A percentile compares a stretch with the other conserved stretches of the same genome.
Conservation (phyloP, 2,113 vertebrate species). For the Clupea harengus region DNA sequence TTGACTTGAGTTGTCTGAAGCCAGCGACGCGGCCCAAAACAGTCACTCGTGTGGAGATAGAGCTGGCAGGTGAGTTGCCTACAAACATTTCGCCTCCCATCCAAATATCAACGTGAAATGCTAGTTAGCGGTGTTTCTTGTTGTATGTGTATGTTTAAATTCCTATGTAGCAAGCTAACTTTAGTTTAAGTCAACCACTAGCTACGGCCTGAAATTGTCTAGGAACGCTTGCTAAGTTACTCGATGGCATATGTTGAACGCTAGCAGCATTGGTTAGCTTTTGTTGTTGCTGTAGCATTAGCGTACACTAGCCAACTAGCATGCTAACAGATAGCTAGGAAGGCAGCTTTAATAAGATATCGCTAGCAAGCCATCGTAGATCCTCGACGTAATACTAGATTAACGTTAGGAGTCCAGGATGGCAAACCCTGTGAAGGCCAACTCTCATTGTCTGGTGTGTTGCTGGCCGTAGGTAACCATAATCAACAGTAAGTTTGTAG, state of each 20-base stretch:
- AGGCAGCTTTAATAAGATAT: background rate
- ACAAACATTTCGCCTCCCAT: background rate
- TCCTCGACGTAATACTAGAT: constrained; percentile 7
- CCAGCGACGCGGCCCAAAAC: constrained; percentile 20
- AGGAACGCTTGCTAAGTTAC: background rate
- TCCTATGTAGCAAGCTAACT: background rate
- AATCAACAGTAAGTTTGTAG: background rate
- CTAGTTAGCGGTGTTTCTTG: background rate
- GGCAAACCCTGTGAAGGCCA: background rate
- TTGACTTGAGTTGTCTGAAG: constrained; percentile 16
- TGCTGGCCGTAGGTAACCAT: background rate
- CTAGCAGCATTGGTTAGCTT: constrained; percentile 8
- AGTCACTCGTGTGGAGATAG: constrained; percentile 20
- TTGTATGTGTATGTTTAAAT: background rate
- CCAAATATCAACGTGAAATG: background rate
- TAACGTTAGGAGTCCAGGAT: background rate
- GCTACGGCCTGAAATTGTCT: background rate
- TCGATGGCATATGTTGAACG: constrained; percentile 2
- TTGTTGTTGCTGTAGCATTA: constrained; percentile 10
- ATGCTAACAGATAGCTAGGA: background rate
- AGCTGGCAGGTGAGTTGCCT: constrained; percentile 38
- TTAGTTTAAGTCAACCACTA: no score
- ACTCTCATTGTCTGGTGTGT: background rate
- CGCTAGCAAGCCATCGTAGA: background rate
- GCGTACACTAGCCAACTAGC: background rate